Percentiles rank a stretch among this genome's conserved stretches.
phyloP scores from a whole-genome alignment of 2,797 vertebrate genomes.

The Enteromius anoplus region DNA sequence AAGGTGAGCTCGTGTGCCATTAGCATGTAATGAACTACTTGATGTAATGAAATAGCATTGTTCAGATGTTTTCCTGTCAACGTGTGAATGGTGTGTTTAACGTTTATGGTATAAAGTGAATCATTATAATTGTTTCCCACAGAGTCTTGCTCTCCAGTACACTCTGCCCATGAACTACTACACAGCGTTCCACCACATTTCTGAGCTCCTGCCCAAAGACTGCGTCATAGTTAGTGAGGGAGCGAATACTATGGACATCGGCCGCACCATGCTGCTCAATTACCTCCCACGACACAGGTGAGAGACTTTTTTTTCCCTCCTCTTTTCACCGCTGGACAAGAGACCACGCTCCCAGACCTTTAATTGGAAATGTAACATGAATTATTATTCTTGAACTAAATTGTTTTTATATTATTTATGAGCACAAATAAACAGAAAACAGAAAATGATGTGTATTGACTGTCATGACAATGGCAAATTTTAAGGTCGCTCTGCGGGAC shows the following conservation, averaged over 20 bases:
- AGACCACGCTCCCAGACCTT: neutral
- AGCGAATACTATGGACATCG: constrained; percentile 97
- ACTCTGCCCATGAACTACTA: constrained; percentile 94
- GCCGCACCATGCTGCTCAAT: constrained; percentile 93
- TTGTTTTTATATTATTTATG: neutral
- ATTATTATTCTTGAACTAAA: neutral
- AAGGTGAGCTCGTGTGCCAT: constrained; percentile 72
- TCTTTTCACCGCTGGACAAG: neutral
- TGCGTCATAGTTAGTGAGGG: constrained; percentile 94
- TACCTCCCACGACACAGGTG: constrained; percentile 88
- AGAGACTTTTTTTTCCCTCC: neutral
- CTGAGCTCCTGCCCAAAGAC: constrained; percentile 86
- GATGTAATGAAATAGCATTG: neutral
- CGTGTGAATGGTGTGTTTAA: neutral
- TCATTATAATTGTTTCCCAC: constrained; percentile 41
- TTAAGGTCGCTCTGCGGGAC: neutral
- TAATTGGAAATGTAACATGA: neutral
- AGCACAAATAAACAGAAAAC: neutral
- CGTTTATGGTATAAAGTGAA: neutral
- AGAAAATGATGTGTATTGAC: too few relatives aligned
- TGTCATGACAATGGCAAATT: neutral
- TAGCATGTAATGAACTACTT: neutral
- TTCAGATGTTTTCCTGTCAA: neutral
- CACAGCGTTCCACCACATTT: constrained; percentile 87
- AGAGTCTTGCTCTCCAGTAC: constrained; percentile 81